These are phyloP conservation scores for Holothuria leucospilota DNA, from an alignment of 53 echinoderm and acorn worm genomes.

Conservation along the genomic window DNA sequence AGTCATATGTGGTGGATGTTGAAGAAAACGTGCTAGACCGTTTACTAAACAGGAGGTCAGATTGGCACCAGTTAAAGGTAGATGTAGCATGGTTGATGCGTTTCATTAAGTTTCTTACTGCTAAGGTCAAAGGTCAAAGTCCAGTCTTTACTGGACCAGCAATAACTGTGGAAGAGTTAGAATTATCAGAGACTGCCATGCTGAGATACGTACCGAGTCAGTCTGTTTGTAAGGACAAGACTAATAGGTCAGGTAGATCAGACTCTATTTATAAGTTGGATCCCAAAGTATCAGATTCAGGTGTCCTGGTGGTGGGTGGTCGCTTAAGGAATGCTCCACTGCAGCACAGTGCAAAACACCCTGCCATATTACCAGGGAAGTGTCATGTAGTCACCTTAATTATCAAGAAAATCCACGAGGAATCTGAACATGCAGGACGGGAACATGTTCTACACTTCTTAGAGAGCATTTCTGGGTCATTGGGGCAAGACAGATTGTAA, in stretches of 20 bases:
- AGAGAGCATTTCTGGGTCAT: slow-evolving; percentile 1
- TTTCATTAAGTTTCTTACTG: slow-evolving; percentile 10
- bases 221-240: background rate
- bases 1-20: slow-evolving; percentile 8
- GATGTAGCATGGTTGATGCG: slow-evolving; percentile 46
- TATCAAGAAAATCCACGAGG: slow-evolving; percentile 15
- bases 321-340: slow-evolving; percentile 41
- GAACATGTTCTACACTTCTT: slow-evolving; percentile 32
- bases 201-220: slow-evolving; percentile 42
- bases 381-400: slow-evolving; percentile 41
- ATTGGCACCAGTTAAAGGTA: slow-evolving; percentile 36
- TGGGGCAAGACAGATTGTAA: background rate
- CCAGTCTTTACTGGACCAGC: no score
- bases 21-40: slow-evolving; percentile 2
- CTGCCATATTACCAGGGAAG: slow-evolving; percentile 35
- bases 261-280: slow-evolving; percentile 37
- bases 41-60: slow-evolving; percentile 1
- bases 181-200: slow-evolving; percentile 45
- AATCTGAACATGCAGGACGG: slow-evolving; percentile 28
- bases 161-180: slow-evolving; percentile 44
- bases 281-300: slow-evolving; percentile 17
- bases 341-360: slow-evolving; percentile 46
- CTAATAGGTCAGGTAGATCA: background rate
- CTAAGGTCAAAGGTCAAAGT: background rate
- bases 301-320: slow-evolving; percentile 58